Evolutionary conservation across 2,113 vertebrate species (phyloP), one percentile per base, ranked within the genome.

Genomic region (Taxidea taxus): DNA sequence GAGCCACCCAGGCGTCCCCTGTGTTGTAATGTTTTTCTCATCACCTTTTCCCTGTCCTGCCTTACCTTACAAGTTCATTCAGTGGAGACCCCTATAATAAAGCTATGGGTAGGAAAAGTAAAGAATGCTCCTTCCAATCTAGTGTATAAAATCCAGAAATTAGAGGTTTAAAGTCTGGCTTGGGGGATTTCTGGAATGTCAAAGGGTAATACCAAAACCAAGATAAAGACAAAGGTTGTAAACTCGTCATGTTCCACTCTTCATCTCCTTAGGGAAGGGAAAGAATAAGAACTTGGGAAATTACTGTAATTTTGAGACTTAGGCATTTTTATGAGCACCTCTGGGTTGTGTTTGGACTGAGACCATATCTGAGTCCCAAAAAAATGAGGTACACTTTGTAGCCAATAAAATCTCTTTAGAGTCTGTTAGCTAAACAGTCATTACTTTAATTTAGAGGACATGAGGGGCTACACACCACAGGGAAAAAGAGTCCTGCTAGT

Each of bases 301-400:
- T 88, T 74, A 88, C 10, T 91, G 20, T 86, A 77, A 77, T 91
- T 93, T 80, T 94, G 47, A 95, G 68, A 89, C 54, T 68, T 94
- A 39, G 13, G 49, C 75, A 64, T n/a, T 93, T 91, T 93, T 95
- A 70, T 81, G 58, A 94, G 54, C n/a, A 5, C 62, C 20, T 95
- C 49, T 60, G 68, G 87, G 44, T 72, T 54, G 83, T 66, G 31
- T 78, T 80, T 95, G 31, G 39, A 90, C 21, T 80, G 21, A 11
- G 42, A 54, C 27, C 87, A 10, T 77, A 34, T 66, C 31, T 74
- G 60, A 91, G 39, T 91, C 47, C 56, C 42, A 86, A 75, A 31
- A 31, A 90, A 83, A 90, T 83, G 21, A 49, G 34, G 82, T 44
- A 25, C 1, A 64, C 25, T 91, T 92, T 87, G 64, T 64, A 49